A percentile compares a stretch with the other conserved stretches of the same genome.
Conservation (phyloP, 1,140 invertebrate genomes). For the Zaprionus inermis region DNA sequence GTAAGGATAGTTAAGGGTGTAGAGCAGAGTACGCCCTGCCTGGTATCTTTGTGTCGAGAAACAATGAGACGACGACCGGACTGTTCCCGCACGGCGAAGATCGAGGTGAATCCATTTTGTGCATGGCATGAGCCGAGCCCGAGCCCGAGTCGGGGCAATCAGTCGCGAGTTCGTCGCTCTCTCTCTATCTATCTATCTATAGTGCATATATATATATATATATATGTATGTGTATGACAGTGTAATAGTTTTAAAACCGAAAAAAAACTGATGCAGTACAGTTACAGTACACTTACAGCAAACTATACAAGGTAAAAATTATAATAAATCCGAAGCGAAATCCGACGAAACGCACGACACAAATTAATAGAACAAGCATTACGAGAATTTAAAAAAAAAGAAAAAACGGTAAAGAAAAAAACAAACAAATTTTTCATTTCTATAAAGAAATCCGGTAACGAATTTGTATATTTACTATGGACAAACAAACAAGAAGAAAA, state of each 20-base stretch:
- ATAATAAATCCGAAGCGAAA: slow-evolving; percentile 61
- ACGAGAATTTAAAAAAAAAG: slow-evolving; percentile 68
- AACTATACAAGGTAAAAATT: slow-evolving; percentile 81
- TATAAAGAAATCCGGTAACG: slow-evolving; percentile 77
- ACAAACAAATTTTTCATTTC: slow-evolving; percentile 75
- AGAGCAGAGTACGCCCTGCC: background rate
- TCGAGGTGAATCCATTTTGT: background rate
- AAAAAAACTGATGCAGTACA: slow-evolving; percentile 70
- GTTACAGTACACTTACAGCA: slow-evolving; percentile 71
- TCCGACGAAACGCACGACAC: slow-evolving; percentile 48
- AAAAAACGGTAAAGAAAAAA: background rate
- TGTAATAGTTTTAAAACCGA: slow-evolving; percentile 40
- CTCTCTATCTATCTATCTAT: slow-evolving; percentile 35
- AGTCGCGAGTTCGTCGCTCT: slow-evolving; percentile 5
- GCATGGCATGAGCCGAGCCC: background rate
- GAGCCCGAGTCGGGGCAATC: background rate
- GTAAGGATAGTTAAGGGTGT: slow-evolving; percentile 69
- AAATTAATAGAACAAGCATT: slow-evolving; percentile 62
- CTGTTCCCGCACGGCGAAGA: background rate
- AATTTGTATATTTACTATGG: slow-evolving; percentile 82
- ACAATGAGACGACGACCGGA: background rate
- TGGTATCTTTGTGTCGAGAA: background rate
- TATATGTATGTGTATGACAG: slow-evolving; percentile 36
- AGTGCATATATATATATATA: slow-evolving; percentile 25
- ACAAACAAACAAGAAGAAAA: slow-evolving; percentile 13